Evolutionary conservation across 1,140 invertebrate species (phyloP).

Genomic region (Trichoplusia ni): DNA sequence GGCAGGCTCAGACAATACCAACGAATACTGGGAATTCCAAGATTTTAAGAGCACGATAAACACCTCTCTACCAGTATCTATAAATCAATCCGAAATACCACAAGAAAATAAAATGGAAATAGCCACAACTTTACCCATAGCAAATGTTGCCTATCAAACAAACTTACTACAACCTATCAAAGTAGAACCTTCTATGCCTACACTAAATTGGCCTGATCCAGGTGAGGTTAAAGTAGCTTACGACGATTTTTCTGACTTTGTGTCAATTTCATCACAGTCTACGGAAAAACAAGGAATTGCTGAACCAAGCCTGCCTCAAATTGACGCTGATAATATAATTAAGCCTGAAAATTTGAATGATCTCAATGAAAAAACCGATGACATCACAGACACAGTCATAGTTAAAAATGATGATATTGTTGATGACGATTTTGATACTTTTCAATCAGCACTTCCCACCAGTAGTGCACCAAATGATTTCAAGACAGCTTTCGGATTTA

Average conservation of each 20-base stretch:
- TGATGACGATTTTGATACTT: constrained; percentile 77
- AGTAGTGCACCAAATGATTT: background rate
- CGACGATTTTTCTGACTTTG: constrained; percentile 73
- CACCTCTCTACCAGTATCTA: background rate
- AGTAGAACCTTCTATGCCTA: constrained; percentile 67
- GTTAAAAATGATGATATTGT: constrained; percentile 41
- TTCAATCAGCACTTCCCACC: constrained; percentile 65
- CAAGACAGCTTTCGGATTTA: constrained; percentile 7
- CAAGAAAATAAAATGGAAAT: constrained; percentile 13
- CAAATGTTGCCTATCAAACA: constrained; percentile 48
- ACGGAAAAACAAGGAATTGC: constrained; percentile 8
- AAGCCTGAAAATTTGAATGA: background rate
- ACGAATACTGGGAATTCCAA: constrained; percentile 75
- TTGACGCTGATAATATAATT: background rate
- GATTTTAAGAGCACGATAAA: constrained; percentile 62
- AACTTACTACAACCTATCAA: constrained; percentile 75
- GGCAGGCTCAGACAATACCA: constrained; percentile 43
- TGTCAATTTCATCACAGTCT: constrained; percentile 47
- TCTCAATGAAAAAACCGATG: constrained; percentile 10
- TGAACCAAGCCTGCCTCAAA: background rate
- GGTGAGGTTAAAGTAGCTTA: constrained; percentile 76
- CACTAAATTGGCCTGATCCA: constrained; percentile 78
- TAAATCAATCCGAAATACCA: constrained; percentile 8
- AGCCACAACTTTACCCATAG: constrained; percentile 26
- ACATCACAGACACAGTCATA: constrained; percentile 10